Evolutionary conservation across 2,888 invertebrate species (phyloP), one percentile per base, ranked within the genome.

Genomic region (Dryomyza anilis): DNA sequence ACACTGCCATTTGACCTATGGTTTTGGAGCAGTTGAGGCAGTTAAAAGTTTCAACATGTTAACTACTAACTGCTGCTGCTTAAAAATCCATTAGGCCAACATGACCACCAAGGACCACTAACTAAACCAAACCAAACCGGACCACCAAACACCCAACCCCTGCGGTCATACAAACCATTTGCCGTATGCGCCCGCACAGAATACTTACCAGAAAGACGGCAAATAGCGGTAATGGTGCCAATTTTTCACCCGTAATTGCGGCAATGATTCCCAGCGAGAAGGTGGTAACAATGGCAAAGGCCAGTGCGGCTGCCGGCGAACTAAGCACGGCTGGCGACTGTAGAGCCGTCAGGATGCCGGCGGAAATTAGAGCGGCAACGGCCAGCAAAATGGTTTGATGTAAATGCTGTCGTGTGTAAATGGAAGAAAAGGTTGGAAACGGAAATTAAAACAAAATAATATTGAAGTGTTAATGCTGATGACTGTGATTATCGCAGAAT

Each of bases 161-260:
- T n/a, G n/a, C n/a, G n/a, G n/a, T n/a, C n/a, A n/a, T n/a, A n/a
- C n/a, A n/a, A n/a, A n/a, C n/a, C n/a, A n/a, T n/a, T n/a, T n/a
- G n/a, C n/a, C n/a, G n/a, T n/a, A n/a, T n/a, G n/a, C n/a, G 56
- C 23, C 56, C 16, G 39, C 39, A 12, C 21, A 36, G 29, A 43
- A 21, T 55, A 79, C 85, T 85, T 76, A 88, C 88, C 83, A 94
- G 83, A 72, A 94, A 88, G 2, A 93, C 85, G 30, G 91, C 90
- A 77, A 93, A 94, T 43, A 94, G 86, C 0, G 93, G 91, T 71
- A 84, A 70, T 23, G 83, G 82, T 21, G 84, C 84, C 69, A 84
- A 71, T 64, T 77, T 74, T 46, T 74, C 79, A 59, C 82, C 83
- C 14, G 82, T 82, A 63, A 82, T 78, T 67, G 82, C 80, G 57